Evolutionary conservation across 2,797 vertebrate genomes (phyloP).

Genomic region (Paedocypris micromegethes): DNA sequence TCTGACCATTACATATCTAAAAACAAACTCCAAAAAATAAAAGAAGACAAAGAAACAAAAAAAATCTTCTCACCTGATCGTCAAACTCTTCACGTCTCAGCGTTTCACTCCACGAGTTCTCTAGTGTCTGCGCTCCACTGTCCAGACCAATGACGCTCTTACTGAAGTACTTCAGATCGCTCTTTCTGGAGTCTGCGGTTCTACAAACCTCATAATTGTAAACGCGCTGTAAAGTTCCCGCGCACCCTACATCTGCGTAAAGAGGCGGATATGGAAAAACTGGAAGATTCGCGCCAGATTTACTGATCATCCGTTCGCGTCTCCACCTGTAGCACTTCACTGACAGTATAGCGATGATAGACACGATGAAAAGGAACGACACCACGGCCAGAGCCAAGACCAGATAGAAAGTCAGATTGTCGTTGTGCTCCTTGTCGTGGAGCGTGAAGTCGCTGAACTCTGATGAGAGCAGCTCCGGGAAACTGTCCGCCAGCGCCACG

Average conservation of each 20-base stretch:
- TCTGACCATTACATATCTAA: neutral
- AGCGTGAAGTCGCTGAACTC: slow-evolving; percentile 28
- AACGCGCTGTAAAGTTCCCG: slow-evolving; percentile 30
- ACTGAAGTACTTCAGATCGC: slow-evolving; percentile 47
- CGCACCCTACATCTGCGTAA: slow-evolving; percentile 39
- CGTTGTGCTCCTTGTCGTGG: slow-evolving; percentile 25
- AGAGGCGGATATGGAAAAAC: slow-evolving; percentile 44
- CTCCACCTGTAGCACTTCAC: slow-evolving; percentile 46
- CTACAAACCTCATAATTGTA: slow-evolving; percentile 36
- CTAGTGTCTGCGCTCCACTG: slow-evolving; percentile 26
- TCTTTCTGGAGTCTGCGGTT: slow-evolving; percentile 35
- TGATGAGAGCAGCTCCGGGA: slow-evolving; percentile 44
- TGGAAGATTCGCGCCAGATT: slow-evolving; percentile 48
- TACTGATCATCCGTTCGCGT: slow-evolving; percentile 43
- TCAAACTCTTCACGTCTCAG: slow-evolving; percentile 9
- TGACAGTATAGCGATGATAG: slow-evolving; percentile 48
- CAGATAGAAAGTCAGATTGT: slow-evolving; percentile 42
- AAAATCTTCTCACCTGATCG: slow-evolving; percentile 1
- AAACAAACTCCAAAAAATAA: neutral
- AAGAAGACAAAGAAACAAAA: neutral
- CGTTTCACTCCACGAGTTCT: slow-evolving; percentile 17
- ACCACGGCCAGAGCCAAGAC: slow-evolving; percentile 48
- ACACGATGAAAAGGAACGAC: slow-evolving; percentile 53
- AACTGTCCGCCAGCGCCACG: slow-evolving; percentile 50
- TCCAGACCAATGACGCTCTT: slow-evolving; percentile 42